Evolutionary conservation across 2,113 vertebrate genomes (phyloP).

Genomic region (Ptilorrhoa leucosticta): DNA sequence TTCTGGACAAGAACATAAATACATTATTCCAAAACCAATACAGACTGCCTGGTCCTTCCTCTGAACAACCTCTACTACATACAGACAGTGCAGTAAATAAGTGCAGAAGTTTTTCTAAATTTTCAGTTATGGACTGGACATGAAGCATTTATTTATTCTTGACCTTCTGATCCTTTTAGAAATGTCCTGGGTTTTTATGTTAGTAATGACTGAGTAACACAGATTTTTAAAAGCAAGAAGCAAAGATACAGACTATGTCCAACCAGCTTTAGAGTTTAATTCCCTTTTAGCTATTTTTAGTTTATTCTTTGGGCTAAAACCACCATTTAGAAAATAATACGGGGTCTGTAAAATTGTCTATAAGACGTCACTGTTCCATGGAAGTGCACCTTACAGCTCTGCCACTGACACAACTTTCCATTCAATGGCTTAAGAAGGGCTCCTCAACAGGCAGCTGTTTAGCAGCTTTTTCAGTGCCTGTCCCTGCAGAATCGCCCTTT

Average conservation of each 20-base stretch:
- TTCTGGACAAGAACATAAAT: neutral
- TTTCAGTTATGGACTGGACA: neutral
- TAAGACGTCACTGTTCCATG: neutral
- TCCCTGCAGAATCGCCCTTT: neutral
- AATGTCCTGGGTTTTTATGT: neutral
- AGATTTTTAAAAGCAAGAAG: neutral
- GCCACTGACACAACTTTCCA: neutral
- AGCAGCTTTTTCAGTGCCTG: neutral
- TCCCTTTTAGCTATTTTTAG: neutral
- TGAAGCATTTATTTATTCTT: neutral
- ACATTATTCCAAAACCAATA: neutral
- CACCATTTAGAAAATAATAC: neutral
- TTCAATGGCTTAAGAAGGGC: neutral
- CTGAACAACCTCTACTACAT: neutral
- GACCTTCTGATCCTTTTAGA: neutral
- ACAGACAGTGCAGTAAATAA: neutral
- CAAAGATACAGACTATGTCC: neutral
- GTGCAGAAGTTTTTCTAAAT: neutral
- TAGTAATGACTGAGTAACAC: neutral
- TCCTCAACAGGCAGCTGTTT: neutral
- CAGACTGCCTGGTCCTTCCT: neutral
- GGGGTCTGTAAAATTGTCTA: neutral
- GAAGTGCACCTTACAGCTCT: neutral
- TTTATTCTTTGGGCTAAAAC: neutral
- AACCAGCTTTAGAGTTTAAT: neutral